phyloP scores from a whole-genome alignment of 2,888 invertebrate genomes.

The Orchesella flavescens region DNA sequence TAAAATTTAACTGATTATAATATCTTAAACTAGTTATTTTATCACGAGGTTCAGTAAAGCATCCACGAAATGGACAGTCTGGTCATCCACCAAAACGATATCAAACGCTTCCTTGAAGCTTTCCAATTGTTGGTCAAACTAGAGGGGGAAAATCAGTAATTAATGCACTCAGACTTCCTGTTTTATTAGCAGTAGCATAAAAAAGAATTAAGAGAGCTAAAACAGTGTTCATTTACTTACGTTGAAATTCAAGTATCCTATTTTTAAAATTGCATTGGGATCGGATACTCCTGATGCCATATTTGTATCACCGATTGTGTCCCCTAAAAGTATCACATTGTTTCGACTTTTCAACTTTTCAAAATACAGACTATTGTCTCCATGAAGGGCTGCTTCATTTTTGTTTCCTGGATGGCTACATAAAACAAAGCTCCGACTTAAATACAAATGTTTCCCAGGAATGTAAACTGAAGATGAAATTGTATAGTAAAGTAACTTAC shows the following conservation, averaged over 20 bases:
- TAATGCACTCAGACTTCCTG: too few species aligned
- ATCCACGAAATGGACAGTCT: constrained; percentile 81
- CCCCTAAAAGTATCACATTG: constrained; percentile 93
- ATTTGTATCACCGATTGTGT: constrained; percentile 90
- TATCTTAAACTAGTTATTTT: neutral
- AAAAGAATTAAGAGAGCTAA: neutral
- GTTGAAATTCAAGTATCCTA: constrained; percentile 91
- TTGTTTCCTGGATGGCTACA: constrained; percentile 89
- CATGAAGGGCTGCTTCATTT: constrained; percentile 85
- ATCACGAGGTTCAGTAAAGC: constrained; percentile 54
- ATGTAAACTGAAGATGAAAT: neutral
- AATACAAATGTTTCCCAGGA: too few species aligned
- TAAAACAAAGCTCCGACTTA: too few species aligned
- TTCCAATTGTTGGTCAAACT: constrained; percentile 81
- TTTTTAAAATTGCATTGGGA: constrained; percentile 84
- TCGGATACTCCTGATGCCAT: constrained; percentile 93
- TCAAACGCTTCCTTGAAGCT: constrained; percentile 88
- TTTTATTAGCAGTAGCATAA: too few species aligned
- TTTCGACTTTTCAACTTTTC: constrained; percentile 76
- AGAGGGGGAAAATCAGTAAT: constrained; percentile 64
- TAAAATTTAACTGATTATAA: neutral
- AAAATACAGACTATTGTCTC: constrained; percentile 48
- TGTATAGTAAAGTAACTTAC: constrained; percentile 30
- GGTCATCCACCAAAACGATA: constrained; percentile 91
- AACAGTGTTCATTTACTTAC: constrained; percentile 74